Base-by-base conservation (phyloP, 2,888 invertebrate genomes). In the Sinelater perroti region DNA sequence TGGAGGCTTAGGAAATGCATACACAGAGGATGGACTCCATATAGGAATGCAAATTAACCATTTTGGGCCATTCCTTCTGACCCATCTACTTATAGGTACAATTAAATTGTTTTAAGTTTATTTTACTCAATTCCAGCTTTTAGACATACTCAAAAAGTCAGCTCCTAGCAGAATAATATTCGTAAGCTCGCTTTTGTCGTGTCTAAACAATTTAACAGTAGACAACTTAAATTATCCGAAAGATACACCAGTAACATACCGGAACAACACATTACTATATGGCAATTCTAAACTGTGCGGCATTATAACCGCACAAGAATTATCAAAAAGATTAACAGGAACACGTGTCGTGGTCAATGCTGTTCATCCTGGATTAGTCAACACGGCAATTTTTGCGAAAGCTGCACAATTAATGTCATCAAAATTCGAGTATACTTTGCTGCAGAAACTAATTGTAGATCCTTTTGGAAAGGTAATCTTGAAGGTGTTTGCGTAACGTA, bases 1-100 rank as follows among this genome's bases (percentile, higher is more conserved):
- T 0, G 80, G 77, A 5, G 81, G 81, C 1, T 71, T 79, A 16
- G 74, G 75, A 0, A 73, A 79, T 31, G 73, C 74, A 24, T 72
- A 72, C 36, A 85, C 86, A 0, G 78, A 80, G 51, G 87, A 88
- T 60, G 87, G 86, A 0, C 79, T 88, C 24, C 82, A 87, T 21
- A 73, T 79, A 16, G 84, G 82, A 51, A 82, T 87, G 78, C 86
- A 86, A 60, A 81, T 85, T 10, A 89, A 89, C 62, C 83, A 88
- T 66, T 84, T 82, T 66, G 83, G 82, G 5, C 80, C 79, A 24
- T 85, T 85, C 70, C 73, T 85, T 4, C 24, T 62, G 3, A 62
- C 62, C 1, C 56, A 54, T 51, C 33, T 60, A 2, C 28, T 62
- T 16, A 14, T 31, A 13, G 31, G 31, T 31, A 11, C n/a, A 30